Evolutionary conservation across 2,797 vertebrate genomes (phyloP).

Genomic region (Mormyrops attenuatus): DNA sequence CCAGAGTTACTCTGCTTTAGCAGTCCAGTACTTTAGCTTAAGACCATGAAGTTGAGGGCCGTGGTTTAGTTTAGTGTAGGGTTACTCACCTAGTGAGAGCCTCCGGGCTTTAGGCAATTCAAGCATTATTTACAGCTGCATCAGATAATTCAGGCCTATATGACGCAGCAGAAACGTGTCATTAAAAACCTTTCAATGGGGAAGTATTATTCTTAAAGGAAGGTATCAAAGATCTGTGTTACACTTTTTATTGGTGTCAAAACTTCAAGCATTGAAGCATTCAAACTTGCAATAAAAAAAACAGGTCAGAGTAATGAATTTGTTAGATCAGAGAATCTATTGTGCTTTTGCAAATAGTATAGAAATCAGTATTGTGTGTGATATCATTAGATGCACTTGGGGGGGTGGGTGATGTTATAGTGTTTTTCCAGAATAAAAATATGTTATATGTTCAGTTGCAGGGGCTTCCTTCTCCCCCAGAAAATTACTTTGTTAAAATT

Average conservation of each 20-base stretch:
- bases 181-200: neutral
- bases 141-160: neutral
- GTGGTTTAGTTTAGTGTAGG: neutral
- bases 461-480: neutral
- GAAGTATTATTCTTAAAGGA: neutral
- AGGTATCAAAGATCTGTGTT: neutral
- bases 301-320: neutral
- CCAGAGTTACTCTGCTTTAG: neutral
- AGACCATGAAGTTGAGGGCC: neutral
- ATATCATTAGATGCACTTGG: neutral
- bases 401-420: neutral
- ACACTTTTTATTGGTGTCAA: neutral
- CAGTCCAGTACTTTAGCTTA: neutral
- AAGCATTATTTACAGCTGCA: neutral
- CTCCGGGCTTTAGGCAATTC: neutral
- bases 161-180: neutral
- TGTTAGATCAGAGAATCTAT: conserved; percentile 33
- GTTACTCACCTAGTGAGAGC: neutral
- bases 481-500: neutral
- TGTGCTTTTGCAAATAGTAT: conserved; percentile 29
- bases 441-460: neutral
- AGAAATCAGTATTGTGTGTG: neutral
- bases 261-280: neutral
- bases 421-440: neutral
- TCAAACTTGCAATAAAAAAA: neutral